phyloP scores from a whole-genome alignment of 2,797 vertebrate genomes.

The Bucorvus abyssinicus region DNA sequence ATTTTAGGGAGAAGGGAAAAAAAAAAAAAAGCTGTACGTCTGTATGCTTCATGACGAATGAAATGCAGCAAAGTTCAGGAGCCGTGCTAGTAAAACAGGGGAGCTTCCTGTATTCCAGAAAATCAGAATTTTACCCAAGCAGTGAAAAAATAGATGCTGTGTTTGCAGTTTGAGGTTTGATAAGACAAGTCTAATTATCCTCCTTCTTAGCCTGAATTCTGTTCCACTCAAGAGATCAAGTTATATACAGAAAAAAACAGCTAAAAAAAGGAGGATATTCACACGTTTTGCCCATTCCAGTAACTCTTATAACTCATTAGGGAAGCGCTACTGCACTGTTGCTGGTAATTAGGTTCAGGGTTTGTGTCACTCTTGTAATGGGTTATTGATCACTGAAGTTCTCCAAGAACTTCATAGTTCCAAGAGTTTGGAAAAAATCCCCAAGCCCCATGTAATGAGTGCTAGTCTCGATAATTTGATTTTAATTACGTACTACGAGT shows the following conservation, averaged over 20 bases:
- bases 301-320: slow-evolving; percentile 38
- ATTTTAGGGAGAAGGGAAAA: not conserved
- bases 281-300: not conserved
- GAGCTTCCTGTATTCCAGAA: not conserved
- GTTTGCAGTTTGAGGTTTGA: not conserved
- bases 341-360: slow-evolving; percentile 48
- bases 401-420: slow-evolving; percentile 46
- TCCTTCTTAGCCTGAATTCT: not conserved
- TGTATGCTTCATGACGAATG: not conserved
- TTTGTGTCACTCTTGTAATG: slow-evolving; percentile 47
- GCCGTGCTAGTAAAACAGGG: not conserved
- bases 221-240: not conserved
- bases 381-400: slow-evolving; percentile 67
- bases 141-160: not conserved
- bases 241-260: not conserved
- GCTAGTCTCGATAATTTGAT: slow-evolving; percentile 42
- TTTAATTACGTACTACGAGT: slow-evolving; percentile 50
- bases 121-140: not conserved
- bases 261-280: not conserved
- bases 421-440: not conserved
- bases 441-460: slow-evolving; percentile 1
- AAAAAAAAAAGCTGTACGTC: rapidly evolving
- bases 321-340: not conserved
- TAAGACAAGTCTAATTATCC: slow-evolving; percentile 11
- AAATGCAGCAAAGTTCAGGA: not conserved